Percentiles rank a stretch among this genome's conserved stretches.
Conservation (phyloP, 2,113 vertebrate species). For the Dicaeum eximium region DNA sequence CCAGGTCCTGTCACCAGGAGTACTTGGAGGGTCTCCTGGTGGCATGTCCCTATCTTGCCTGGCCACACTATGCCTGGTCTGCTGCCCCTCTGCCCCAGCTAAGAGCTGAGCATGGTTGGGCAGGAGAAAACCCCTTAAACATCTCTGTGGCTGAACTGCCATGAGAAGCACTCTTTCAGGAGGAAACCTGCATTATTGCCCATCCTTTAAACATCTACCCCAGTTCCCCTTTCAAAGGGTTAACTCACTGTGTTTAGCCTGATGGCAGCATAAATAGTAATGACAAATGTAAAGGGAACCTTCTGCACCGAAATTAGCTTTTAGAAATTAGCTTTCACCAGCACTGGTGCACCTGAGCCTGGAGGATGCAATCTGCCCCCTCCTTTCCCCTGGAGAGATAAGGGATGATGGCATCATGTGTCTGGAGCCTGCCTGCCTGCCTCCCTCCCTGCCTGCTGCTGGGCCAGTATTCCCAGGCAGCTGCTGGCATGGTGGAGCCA, state of each 20-base stretch:
- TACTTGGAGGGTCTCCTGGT: not conserved
- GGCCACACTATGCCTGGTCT: rapidly evolving
- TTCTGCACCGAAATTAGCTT: slow-evolving; percentile 63
- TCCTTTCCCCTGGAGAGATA: not conserved
- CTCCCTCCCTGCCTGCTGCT: not conserved
- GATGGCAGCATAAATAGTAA: slow-evolving; percentile 54
- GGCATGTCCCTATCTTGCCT: not conserved
- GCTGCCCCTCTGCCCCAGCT: not conserved
- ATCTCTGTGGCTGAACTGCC: not conserved
- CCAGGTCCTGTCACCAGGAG: not conserved
- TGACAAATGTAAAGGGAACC: slow-evolving; percentile 41
- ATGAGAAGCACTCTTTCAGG: not conserved
- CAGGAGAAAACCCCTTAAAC: not conserved
- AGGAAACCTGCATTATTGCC: not conserved
- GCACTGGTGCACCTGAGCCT: slow-evolving; percentile 66
- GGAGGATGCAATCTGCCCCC: slow-evolving; percentile 24
- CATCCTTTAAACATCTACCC: not conserved
- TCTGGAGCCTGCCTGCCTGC: not conserved
- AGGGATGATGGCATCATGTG: slow-evolving; percentile 38
- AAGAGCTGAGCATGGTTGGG: not conserved
- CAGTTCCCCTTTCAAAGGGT: not conserved
- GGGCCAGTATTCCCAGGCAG: not conserved
- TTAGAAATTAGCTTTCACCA: slow-evolving; percentile 58
- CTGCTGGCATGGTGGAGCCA: not conserved
- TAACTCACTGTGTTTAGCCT: slow-evolving; percentile 22